phyloP scores from a whole-genome alignment of 2,113 vertebrate genomes.

The Anhinga rufa region DNA sequence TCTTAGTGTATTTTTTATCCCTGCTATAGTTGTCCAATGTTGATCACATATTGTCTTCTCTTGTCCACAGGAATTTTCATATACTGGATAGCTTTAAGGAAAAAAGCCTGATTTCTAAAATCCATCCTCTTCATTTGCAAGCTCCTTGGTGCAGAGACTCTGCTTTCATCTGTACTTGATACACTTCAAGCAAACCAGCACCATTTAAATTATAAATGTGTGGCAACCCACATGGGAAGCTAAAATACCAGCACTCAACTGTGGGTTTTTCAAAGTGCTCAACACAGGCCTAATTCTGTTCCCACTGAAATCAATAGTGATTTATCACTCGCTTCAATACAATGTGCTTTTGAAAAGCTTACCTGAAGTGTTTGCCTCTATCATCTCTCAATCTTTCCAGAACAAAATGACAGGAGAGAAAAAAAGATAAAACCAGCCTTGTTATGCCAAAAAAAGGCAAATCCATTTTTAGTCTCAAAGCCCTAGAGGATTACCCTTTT shows the following conservation, averaged over 20 bases:
- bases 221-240: constrained; percentile 55
- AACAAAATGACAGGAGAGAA: not conserved
- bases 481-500: not conserved
- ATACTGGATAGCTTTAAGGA: not conserved
- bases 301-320: constrained; percentile 56
- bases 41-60: not conserved
- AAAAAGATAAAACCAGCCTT: not conserved
- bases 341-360: constrained; percentile 18
- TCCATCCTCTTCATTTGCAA: not conserved
- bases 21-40: not conserved
- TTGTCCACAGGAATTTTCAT: not conserved
- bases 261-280: constrained; percentile 49
- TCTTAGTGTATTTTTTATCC: not conserved
- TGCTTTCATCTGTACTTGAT: constrained; percentile 23
- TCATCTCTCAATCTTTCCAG: constrained; percentile 7
- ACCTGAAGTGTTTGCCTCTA: constrained; percentile 15
- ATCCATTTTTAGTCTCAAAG: not conserved
- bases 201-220: constrained; percentile 49
- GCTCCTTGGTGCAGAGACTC: not conserved
- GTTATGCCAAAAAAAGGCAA: not conserved
- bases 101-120: not conserved
- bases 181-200: constrained; percentile 27
- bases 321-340: constrained; percentile 30
- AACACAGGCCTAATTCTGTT: constrained; percentile 50
- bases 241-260: constrained; percentile 56